Percentiles rank a stretch among this genome's conserved stretches.
Evolutionary conservation across 2,888 invertebrate species (phyloP).

Genomic region (Norana najaformis): DNA sequence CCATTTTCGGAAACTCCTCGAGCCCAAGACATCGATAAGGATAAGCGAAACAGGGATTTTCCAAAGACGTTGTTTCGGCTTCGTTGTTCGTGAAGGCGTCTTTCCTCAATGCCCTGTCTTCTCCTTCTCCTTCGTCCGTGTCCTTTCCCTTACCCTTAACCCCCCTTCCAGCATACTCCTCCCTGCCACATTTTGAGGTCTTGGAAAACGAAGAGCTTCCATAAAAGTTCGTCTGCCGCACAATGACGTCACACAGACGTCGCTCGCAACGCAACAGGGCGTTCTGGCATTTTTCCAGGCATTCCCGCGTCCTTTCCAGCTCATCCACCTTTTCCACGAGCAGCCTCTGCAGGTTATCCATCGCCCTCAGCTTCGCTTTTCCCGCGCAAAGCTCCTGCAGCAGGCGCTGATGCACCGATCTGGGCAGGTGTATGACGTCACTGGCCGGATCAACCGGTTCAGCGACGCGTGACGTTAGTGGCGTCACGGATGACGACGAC

Average conservation of each 20-base stretch:
- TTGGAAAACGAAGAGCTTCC: neutral
- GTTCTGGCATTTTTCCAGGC: neutral
- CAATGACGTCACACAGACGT: neutral
- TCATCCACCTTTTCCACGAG: neutral
- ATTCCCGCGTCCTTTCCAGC: slow-evolving; percentile 13
- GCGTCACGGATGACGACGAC: neutral
- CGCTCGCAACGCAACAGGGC: neutral
- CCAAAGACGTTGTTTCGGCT: neutral
- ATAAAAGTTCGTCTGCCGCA: neutral
- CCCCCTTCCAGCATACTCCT: neutral
- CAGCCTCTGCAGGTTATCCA: neutral
- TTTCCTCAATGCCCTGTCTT: neutral
- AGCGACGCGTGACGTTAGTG: neutral
- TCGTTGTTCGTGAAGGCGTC: neutral
- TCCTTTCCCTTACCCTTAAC: neutral
- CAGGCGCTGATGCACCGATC: slow-evolving; percentile 2
- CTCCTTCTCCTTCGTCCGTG: too few relatives aligned
- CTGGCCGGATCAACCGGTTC: neutral
- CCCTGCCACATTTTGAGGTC: neutral
- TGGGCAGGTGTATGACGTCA: neutral
- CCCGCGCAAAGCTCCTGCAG: slow-evolving; percentile 1
- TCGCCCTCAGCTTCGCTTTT: neutral
- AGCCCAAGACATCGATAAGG: neutral
- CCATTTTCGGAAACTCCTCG: neutral
- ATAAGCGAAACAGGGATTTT: neutral